Conservation (phyloP, 2,113 vertebrate genomes). For the Zosterops pallidus region DNA sequence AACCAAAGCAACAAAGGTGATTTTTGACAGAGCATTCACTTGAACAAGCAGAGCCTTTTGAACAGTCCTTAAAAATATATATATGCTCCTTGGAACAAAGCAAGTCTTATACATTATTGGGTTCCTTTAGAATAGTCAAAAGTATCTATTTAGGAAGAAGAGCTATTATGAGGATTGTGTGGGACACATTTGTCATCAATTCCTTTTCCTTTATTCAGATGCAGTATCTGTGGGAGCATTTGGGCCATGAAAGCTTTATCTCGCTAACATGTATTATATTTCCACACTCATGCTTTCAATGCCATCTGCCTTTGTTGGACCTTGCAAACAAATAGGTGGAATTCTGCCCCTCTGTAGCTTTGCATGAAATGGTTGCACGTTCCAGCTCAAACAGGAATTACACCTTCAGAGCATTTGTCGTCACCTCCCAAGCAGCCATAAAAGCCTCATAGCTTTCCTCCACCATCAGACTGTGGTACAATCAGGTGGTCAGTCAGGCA, state of each 20-base stretch:
- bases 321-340: neutral
- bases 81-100: neutral
- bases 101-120: neutral
- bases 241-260: neutral
- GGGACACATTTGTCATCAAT: neutral
- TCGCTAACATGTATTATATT: neutral
- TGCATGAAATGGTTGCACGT: neutral
- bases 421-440: neutral
- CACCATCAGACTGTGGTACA: neutral
- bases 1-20: neutral
- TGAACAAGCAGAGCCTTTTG: neutral
- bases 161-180: neutral
- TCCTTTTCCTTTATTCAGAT: neutral
- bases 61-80: fast-evolving
- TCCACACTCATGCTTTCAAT: neutral
- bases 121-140: neutral
- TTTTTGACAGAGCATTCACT: neutral
- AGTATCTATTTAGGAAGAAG: neutral
- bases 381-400: neutral
- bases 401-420: neutral
- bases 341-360: neutral
- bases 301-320: neutral
- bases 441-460: neutral
- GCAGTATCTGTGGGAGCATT: neutral
- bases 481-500: neutral